These are phyloP conservation scores for Gadus macrocephalus DNA, from an alignment of 2,113 vertebrate species.

Conservation along the genomic window DNA sequence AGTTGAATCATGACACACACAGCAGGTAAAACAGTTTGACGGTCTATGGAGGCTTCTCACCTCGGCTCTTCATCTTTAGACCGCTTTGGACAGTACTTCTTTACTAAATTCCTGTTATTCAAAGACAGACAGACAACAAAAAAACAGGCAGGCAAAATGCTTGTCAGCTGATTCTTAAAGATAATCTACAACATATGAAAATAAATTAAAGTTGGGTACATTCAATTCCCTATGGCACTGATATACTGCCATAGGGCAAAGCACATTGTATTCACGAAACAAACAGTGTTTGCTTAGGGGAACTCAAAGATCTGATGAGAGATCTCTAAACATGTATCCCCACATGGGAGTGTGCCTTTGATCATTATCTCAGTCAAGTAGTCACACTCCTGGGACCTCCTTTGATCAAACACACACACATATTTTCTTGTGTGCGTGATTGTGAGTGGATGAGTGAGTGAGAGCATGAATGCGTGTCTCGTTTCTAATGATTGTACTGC, in stretches of 20 bases:
- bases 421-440: neutral
- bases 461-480: neutral
- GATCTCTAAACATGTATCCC: too few species aligned
- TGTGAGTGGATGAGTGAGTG: neutral
- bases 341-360: neutral
- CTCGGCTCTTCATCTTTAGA: slow-evolving; percentile 97
- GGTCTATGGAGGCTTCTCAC: slow-evolving; percentile 55
- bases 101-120: slow-evolving; percentile 84
- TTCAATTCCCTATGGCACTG: slow-evolving; percentile 38
- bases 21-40: too few species aligned
- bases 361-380: too few species aligned
- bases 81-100: slow-evolving; percentile 97
- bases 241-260: slow-evolving; percentile 4
- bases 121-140: slow-evolving; percentile 7
- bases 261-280: slow-evolving; percentile 19
- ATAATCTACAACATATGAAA: slow-evolving; percentile 13
- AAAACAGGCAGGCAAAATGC: neutral
- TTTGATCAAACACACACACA: too few species aligned
- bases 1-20: slow-evolving; percentile 1
- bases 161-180: too few species aligned
- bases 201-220: slow-evolving; percentile 44
- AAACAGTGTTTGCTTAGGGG: neutral
- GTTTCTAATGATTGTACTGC: too few species aligned
- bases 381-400: too few species aligned
- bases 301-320: too few species aligned